Evolutionary conservation across 2,113 vertebrate genomes (phyloP).

Genomic region (Oryzias woworae): DNA sequence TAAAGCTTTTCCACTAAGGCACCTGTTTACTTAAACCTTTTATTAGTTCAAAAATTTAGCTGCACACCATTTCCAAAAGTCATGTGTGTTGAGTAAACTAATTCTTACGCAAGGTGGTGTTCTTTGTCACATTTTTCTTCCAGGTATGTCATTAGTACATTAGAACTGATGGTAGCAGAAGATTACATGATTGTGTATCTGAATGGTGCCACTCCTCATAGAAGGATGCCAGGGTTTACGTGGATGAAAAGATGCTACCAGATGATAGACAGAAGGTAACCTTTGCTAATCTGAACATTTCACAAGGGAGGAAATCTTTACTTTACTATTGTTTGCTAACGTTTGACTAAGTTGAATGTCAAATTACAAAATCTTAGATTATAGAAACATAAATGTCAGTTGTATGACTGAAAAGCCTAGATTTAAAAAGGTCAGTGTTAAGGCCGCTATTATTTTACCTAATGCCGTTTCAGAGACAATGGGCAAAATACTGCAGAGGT

Average conservation of each 20-base stretch:
- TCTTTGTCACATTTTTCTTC: slow-evolving; percentile 1
- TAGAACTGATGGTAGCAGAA: slow-evolving; percentile 97
- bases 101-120: not conserved
- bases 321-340: not conserved
- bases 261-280: slow-evolving; percentile 94
- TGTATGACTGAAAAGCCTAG: no score
- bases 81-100: not conserved
- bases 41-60: not conserved
- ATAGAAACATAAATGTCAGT: no score
- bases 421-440: no score
- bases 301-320: not conserved
- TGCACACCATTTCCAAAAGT: no score
- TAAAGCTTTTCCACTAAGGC: not conserved
- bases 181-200: slow-evolving; percentile 98
- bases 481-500: no score
- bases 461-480: no score
- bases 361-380: no score
- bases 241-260: slow-evolving; percentile 99
- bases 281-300: not conserved
- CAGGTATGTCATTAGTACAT: slow-evolving; percentile 96
- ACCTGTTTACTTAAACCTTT: not conserved
- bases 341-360: no score
- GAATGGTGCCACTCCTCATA: slow-evolving; percentile 94
- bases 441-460: no score
- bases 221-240: slow-evolving; percentile 92